Conservation (phyloP, 2,113 vertebrate species). For the Danio rerio region DNA sequence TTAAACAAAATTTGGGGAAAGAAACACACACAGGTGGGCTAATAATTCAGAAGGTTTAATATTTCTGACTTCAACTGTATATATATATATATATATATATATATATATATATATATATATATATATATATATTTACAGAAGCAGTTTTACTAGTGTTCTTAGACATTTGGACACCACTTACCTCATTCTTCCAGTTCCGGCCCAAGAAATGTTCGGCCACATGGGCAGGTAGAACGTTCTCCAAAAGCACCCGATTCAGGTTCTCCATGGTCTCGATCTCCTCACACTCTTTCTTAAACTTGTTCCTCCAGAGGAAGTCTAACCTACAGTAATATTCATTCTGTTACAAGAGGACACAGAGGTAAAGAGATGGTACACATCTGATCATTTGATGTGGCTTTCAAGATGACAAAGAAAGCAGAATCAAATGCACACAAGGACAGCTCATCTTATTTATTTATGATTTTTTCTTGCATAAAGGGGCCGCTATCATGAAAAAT, state of each 20-base stretch:
- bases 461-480: background rate
- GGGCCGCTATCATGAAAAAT: conserved; percentile 15
- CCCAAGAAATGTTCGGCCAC: conserved; percentile 98
- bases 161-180: conserved; percentile 53
- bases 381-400: conserved; percentile 76
- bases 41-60: too few species aligned
- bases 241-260: conserved; percentile 93
- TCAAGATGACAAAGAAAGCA: conserved; percentile 45
- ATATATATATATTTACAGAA: too few species aligned
- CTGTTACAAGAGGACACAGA: conserved; percentile 98
- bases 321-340: conserved; percentile 99
- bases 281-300: conserved; percentile 99
- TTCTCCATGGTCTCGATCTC: conserved; percentile 99
- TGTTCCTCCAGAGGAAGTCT: conserved; percentile 99
- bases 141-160: background rate
- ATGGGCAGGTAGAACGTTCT: conserved; percentile 95
- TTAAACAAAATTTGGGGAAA: too few species aligned
- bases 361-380: conserved; percentile 90
- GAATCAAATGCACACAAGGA: conserved; percentile 47
- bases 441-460: conserved; percentile 27
- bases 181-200: conserved; percentile 97
- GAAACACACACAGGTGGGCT: too few species aligned
- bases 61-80: too few species aligned
- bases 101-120: too few species aligned
- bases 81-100: too few species aligned